These are phyloP conservation scores for Prionace glauca DNA, from an alignment of 2,797 vertebrate species.

Conservation along the genomic window DNA sequence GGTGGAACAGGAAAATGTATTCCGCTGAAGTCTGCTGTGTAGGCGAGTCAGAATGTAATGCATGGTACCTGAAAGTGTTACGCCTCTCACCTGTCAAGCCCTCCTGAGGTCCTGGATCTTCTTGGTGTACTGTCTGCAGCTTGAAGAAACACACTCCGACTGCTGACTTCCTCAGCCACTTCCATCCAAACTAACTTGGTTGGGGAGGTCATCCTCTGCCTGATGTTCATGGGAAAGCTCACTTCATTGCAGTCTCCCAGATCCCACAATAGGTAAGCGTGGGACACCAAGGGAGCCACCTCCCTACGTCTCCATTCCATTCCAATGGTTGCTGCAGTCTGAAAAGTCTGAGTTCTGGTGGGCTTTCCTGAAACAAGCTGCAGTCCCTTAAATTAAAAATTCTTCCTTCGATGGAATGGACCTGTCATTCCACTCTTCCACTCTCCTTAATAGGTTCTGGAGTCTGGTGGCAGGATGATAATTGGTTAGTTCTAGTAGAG, in stretches of 20 bases:
- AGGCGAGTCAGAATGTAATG: background rate
- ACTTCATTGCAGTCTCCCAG: background rate
- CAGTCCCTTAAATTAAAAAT: background rate
- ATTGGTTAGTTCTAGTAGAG: no score
- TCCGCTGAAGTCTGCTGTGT: background rate
- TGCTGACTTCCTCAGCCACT: background rate
- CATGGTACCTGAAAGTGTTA: background rate
- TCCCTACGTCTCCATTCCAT: background rate
- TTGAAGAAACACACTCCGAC: background rate
- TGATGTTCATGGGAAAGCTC: background rate
- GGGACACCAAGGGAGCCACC: background rate
- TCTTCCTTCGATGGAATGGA: background rate
- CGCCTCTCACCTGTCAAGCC: background rate
- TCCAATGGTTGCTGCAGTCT: background rate
- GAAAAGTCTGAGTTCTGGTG: background rate
- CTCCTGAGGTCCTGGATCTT: background rate
- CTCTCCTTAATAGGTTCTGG: background rate
- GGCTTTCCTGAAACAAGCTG: background rate
- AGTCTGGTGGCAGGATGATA: no score
- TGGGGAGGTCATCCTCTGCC: background rate
- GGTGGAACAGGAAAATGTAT: background rate
- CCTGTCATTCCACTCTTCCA: background rate
- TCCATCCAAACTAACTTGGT: background rate
- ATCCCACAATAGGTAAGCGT: background rate
- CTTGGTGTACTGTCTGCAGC: background rate